Evolutionary conservation across 1,140 invertebrate genomes (phyloP).

Genomic region (Hypsibius dujardini): DNA sequence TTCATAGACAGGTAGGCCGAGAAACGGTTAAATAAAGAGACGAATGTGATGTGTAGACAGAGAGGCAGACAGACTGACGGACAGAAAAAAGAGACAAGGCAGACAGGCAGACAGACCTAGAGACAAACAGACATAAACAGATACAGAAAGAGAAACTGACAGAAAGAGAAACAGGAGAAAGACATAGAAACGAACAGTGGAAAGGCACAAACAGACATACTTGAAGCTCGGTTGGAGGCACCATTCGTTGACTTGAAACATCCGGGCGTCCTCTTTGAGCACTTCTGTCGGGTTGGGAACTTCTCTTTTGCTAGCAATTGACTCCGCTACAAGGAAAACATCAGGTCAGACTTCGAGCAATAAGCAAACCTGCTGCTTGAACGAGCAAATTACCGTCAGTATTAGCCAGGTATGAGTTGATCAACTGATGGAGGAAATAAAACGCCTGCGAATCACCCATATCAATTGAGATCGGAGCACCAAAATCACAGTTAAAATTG

Average conservation of each 20-base stretch:
- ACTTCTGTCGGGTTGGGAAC: conserved; percentile 32
- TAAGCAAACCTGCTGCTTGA: background rate
- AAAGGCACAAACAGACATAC: conserved; percentile 33
- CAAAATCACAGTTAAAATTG: conserved; percentile 93
- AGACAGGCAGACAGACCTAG: too few species aligned
- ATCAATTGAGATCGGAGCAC: conserved; percentile 92
- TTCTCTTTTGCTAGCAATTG: background rate
- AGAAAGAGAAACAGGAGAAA: too few species aligned
- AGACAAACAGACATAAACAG: too few species aligned
- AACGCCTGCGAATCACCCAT: conserved; percentile 84
- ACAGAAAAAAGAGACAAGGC: too few species aligned
- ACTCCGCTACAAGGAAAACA: conserved; percentile 3
- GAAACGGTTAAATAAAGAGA: too few species aligned
- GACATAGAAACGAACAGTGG: too few species aligned
- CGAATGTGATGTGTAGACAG: too few species aligned
- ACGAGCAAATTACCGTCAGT: background rate
- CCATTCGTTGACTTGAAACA: conserved; percentile 88
- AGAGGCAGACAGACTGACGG: too few species aligned
- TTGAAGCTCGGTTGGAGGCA: conserved; percentile 89
- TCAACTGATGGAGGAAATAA: conserved; percentile 88
- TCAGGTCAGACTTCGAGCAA: conserved; percentile 12
- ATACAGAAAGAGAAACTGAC: too few species aligned
- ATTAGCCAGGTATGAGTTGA: conserved; percentile 66
- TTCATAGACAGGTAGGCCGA: too few species aligned
- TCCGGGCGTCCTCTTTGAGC: conserved; percentile 64